Evolutionary conservation across 2,797 vertebrate species (phyloP).

Genomic region (Sebastes baramenuke): DNA sequence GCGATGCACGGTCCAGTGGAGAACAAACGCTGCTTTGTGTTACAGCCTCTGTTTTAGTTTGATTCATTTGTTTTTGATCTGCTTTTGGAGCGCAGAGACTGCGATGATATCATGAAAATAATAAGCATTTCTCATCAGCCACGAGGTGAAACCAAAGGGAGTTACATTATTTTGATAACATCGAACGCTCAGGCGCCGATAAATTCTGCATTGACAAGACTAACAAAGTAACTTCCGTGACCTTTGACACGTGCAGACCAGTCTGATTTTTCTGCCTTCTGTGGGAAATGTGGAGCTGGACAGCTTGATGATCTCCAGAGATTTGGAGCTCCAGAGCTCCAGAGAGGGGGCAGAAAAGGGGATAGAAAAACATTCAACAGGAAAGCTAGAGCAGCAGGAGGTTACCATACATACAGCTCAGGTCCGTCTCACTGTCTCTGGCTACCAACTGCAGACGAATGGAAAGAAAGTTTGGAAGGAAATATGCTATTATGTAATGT

Average conservation of each 20-base stretch:
- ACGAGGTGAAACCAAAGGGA: slow-evolving; percentile 8
- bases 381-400: slow-evolving; percentile 36
- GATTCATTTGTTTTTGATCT: slow-evolving; percentile 22
- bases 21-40: slow-evolving; percentile 29
- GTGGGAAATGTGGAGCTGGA: slow-evolving; percentile 37
- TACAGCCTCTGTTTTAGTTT: slow-evolving; percentile 15
- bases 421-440: slow-evolving; percentile 17
- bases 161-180: slow-evolving; percentile 11
- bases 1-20: slow-evolving; percentile 23
- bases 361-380: slow-evolving; percentile 37
- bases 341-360: slow-evolving; percentile 35
- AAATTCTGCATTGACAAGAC: slow-evolving; percentile 12
- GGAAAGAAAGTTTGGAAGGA: slow-evolving; percentile 45
- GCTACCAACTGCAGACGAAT: slow-evolving; percentile 29
- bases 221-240: slow-evolving; percentile 16
- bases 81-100: neutral
- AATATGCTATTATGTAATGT: slow-evolving; percentile 57
- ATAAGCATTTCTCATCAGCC: slow-evolving; percentile 7
- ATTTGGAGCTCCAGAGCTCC: slow-evolving; percentile 7
- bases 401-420: slow-evolving; percentile 23
- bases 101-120: slow-evolving; percentile 18
- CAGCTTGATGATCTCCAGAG: slow-evolving; percentile 6
- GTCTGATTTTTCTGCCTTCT: slow-evolving; percentile 25
- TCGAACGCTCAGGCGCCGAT: neutral
- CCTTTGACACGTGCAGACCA: slow-evolving; percentile 42